phyloP scores from a whole-genome alignment of 2,888 invertebrate genomes.

The Parasteatoda lunata region DNA sequence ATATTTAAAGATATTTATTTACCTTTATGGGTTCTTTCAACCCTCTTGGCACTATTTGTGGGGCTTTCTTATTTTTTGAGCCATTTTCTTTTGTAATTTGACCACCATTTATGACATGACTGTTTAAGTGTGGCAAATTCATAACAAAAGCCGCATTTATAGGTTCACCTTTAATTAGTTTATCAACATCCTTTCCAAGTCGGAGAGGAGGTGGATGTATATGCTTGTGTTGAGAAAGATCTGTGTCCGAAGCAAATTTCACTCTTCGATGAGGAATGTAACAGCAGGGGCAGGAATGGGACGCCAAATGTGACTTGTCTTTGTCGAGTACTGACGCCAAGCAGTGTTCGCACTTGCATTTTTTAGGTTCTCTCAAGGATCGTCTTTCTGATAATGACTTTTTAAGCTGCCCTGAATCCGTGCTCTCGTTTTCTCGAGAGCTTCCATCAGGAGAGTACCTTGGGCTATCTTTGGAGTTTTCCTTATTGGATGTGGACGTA shows the following conservation, averaged over 20 bases:
- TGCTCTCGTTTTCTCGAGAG: slow-evolving; percentile 34
- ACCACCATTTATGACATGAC: slow-evolving; percentile 34
- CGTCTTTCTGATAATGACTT: slow-evolving; percentile 51
- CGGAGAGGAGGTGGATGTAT: slow-evolving; percentile 26
- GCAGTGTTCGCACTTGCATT: slow-evolving; percentile 65
- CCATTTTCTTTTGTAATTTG: slow-evolving; percentile 46
- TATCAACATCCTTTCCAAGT: slow-evolving; percentile 25
- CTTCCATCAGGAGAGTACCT: slow-evolving; percentile 57
- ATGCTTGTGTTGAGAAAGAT: slow-evolving; percentile 55
- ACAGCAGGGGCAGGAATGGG: slow-evolving; percentile 51
- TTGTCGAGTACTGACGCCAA: slow-evolving; percentile 34
- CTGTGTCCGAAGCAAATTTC: slow-evolving; percentile 63
- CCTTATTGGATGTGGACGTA: slow-evolving; percentile 19
- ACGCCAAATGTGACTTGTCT: slow-evolving; percentile 5
- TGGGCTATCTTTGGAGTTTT: background rate
- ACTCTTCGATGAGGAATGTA: slow-evolving; percentile 57
- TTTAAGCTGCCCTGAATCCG: slow-evolving; percentile 15
- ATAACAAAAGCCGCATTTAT: slow-evolving; percentile 50
- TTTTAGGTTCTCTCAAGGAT: slow-evolving; percentile 59
- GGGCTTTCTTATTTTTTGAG: slow-evolving; percentile 39
- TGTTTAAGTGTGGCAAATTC: slow-evolving; percentile 53
- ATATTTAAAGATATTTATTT: background rate
- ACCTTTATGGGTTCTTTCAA: slow-evolving; percentile 62
- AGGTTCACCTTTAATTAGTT: slow-evolving; percentile 35
- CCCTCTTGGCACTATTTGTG: slow-evolving; percentile 51